These are phyloP conservation scores for Drosophila sordidapex DNA, from an alignment of 2,888 invertebrate genomes.

Conservation along the genomic window DNA sequence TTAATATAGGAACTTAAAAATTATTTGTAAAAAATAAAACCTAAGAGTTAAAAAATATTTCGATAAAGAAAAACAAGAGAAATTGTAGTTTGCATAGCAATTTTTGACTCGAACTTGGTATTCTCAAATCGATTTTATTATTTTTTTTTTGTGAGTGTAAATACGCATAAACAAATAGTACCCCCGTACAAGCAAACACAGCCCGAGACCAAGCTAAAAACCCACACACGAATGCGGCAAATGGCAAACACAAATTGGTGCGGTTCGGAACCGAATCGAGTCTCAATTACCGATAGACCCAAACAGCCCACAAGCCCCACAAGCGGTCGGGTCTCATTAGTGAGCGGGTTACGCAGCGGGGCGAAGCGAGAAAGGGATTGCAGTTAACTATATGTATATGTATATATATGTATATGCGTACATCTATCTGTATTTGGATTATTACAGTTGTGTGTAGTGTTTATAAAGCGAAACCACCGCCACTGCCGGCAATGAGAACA, in stretches of 20 bases:
- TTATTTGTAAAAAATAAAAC: background rate
- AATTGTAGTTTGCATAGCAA: background rate
- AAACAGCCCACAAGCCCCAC: slow-evolving; percentile 37
- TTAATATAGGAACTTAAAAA: background rate
- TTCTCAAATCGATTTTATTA: background rate
- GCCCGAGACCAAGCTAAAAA: slow-evolving; percentile 18
- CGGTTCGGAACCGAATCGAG: slow-evolving; percentile 69
- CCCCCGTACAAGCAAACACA: background rate
- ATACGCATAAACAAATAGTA: background rate
- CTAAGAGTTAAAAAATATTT: background rate
- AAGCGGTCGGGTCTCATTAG: slow-evolving; percentile 68
- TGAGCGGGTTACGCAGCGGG: slow-evolving; percentile 57
- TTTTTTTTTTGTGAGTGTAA: background rate
- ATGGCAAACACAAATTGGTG: slow-evolving; percentile 72
- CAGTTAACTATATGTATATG: background rate
- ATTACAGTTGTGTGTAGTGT: slow-evolving; percentile 30
- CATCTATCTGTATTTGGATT: slow-evolving; percentile 20
- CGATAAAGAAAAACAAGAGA: background rate
- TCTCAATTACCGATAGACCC: slow-evolving; percentile 68
- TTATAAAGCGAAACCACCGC: slow-evolving; percentile 53
- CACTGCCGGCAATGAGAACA: slow-evolving; percentile 48
- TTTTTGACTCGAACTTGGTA: background rate
- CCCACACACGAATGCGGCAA: slow-evolving; percentile 52
- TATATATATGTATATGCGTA: background rate
- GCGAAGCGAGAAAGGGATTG: background rate